Evolutionary conservation across 1,140 invertebrate species (phyloP).

Genomic region (Dinothrombium tinctorium): DNA sequence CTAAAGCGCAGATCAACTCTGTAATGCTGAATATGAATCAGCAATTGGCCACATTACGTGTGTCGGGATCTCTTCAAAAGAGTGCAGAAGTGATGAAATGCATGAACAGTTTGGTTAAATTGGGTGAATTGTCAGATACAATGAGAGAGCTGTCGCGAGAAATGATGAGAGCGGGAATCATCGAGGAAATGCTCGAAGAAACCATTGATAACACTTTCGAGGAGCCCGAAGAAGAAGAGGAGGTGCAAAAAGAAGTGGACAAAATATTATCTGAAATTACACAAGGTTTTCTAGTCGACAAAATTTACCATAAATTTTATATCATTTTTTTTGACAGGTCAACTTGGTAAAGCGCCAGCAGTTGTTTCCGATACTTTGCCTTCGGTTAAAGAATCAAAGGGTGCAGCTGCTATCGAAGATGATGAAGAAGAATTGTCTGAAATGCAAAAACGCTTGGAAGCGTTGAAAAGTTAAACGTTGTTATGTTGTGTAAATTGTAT

Average conservation of each 20-base stretch:
- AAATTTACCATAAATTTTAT: background rate
- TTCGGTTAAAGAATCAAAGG: conserved; percentile 19
- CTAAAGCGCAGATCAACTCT: conserved; percentile 93
- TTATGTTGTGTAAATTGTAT: too few relatives aligned
- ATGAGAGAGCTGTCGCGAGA: conserved; percentile 96
- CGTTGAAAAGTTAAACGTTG: conserved; percentile 47
- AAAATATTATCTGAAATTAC: conserved; percentile 92
- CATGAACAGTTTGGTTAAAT: conserved; percentile 68
- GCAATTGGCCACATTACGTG: conserved; percentile 68
- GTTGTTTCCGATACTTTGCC: conserved; percentile 26
- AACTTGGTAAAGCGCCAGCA: conserved; percentile 63
- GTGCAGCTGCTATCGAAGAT: conserved; percentile 20
- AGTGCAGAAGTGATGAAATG: conserved; percentile 91
- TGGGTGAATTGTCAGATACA: conserved; percentile 77
- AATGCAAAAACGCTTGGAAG: conserved; percentile 59
- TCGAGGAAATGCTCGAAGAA: conserved; percentile 97
- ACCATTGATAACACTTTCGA: conserved; percentile 64
- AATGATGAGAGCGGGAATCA: conserved; percentile 97
- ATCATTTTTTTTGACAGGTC: conserved; percentile 23
- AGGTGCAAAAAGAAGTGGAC: conserved; percentile 74
- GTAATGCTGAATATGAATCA: conserved; percentile 94
- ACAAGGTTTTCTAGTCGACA: conserved; percentile 31
- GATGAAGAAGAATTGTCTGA: conserved; percentile 53
- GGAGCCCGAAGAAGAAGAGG: conserved; percentile 71
- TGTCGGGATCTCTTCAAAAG: conserved; percentile 69